phyloP scores from a whole-genome alignment of 2,888 invertebrate genomes.

The Hypena proboscidalis region DNA sequence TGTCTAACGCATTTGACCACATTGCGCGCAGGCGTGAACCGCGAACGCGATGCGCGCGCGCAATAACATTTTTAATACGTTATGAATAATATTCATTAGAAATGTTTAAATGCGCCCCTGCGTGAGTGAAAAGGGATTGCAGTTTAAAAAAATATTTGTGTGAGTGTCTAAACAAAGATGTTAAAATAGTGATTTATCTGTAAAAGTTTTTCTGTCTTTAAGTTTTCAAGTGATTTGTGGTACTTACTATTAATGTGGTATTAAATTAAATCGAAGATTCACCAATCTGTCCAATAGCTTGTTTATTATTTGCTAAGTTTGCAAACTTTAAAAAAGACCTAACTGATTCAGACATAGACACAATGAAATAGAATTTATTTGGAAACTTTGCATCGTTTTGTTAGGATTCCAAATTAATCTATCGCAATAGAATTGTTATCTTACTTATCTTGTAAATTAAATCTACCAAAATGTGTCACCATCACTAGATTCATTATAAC shows the following conservation, averaged over 20 bases:
- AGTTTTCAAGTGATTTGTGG: conserved; percentile 14
- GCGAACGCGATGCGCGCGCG: conserved; percentile 48
- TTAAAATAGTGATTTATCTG: neutral
- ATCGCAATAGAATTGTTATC: no score
- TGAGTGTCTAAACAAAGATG: conserved; percentile 22
- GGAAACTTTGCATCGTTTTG: no score
- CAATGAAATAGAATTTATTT: no score
- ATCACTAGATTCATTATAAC: no score
- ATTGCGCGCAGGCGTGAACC: conserved; percentile 56
- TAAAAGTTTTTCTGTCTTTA: conserved; percentile 10
- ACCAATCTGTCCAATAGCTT: no score
- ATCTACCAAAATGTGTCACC: no score
- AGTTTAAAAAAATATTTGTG: conserved; percentile 29
- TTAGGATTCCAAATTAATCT: no score
- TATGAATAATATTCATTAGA: conserved; percentile 12
- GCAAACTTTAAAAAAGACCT: no score
- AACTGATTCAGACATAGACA: no score
- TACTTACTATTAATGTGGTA: conserved; percentile 11
- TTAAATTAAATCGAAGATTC: no score
- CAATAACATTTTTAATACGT: conserved; percentile 35
- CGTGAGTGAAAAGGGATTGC: conserved; percentile 44
- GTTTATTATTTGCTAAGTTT: no score
- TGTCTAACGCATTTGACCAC: conserved; percentile 62
- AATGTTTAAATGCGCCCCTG: conserved; percentile 52
- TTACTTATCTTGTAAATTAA: no score